Evolutionary conservation across 2,888 invertebrate genomes (phyloP).

Genomic region (Eristalis tenax): DNA sequence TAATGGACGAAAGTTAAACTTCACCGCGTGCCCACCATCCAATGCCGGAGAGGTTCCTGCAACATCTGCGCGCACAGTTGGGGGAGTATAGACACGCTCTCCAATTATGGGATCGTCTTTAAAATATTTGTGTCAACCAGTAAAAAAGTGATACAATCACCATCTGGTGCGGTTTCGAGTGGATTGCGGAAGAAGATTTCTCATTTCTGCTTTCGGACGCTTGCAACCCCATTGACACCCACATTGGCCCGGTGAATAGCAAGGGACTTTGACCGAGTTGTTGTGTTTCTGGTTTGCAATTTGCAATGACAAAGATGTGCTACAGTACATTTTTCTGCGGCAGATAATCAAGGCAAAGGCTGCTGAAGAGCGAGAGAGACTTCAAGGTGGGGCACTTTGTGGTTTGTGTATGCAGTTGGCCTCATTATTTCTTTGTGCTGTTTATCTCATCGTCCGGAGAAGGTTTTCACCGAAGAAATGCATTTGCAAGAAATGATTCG

Average conservation of each 20-base stretch:
- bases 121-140: background rate
- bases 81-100: background rate
- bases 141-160: background rate
- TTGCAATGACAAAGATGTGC: background rate
- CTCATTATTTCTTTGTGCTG: background rate
- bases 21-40: background rate
- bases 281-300: background rate
- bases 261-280: background rate
- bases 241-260: background rate
- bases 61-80: background rate
- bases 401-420: background rate
- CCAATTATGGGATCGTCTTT: background rate
- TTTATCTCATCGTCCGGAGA: background rate
- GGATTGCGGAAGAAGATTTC: constrained; percentile 2
- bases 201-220: background rate
- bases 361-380: background rate
- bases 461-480: too few species aligned
- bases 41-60: background rate
- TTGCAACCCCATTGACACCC: constrained; percentile 2
- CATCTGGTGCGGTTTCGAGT: background rate
- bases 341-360: background rate
- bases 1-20: background rate
- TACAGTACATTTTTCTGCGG: background rate
- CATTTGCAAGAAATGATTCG: too few species aligned
- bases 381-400: background rate